A percentile compares a stretch with the other conserved stretches of the same genome.
phyloP scores from a whole-genome alignment of 2,113 vertebrate genomes.

The Carettochelys insculpta region DNA sequence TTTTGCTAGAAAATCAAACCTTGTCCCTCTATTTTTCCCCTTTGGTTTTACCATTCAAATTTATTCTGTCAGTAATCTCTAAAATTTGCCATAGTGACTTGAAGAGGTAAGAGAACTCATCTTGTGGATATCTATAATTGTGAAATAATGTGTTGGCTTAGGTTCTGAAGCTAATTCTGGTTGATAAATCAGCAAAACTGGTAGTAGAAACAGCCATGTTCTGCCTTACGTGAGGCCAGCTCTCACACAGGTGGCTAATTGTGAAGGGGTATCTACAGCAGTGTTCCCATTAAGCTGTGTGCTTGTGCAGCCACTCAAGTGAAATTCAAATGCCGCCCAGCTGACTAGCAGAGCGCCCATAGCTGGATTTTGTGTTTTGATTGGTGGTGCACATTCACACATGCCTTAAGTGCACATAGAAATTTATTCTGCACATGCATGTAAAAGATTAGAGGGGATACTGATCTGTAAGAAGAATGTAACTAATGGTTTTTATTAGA shows the following conservation, averaged over 20 bases:
- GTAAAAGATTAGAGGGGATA: too few relatives aligned
- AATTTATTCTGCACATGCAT: too few relatives aligned
- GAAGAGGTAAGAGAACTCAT: not conserved
- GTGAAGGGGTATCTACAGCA: not conserved
- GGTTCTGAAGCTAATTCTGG: not conserved
- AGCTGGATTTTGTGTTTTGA: too few relatives aligned
- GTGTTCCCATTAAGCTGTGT: too few relatives aligned
- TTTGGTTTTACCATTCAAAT: not conserved
- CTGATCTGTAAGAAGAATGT: not conserved
- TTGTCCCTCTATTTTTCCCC: not conserved
- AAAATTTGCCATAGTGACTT: not conserved
- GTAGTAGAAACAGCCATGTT: not conserved
- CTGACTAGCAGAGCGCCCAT: too few relatives aligned
- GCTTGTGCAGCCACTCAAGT: too few relatives aligned
- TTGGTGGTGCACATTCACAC: too few relatives aligned
- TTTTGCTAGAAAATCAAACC: not conserved
- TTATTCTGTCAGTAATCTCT: not conserved
- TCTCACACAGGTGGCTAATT: not conserved
- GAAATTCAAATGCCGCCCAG: too few relatives aligned
- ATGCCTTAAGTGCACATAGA: too few relatives aligned
- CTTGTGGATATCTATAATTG: not conserved
- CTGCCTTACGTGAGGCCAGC: not conserved
- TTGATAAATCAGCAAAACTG: not conserved
- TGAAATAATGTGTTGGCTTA: not conserved
- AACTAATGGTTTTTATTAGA: too few relatives aligned